Evolutionary conservation across 1,140 invertebrate genomes (phyloP).

Genomic region (Stratiolaelaps scimitus): DNA sequence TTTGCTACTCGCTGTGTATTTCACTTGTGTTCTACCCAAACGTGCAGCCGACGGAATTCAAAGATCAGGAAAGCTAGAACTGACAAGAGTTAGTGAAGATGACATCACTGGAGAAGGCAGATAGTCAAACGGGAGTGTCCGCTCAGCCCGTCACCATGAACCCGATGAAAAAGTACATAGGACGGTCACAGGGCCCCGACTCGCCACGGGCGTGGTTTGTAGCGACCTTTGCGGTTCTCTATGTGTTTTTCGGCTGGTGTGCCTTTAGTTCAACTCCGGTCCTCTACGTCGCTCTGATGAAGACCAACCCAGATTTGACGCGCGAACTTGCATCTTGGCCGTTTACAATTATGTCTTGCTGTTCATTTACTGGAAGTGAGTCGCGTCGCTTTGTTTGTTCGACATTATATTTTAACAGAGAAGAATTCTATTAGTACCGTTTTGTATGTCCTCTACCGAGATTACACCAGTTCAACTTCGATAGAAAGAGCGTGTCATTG

Average conservation of each 20-base stretch:
- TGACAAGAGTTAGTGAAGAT: too few relatives aligned
- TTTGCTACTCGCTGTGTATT: too few relatives aligned
- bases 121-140: too few relatives aligned
- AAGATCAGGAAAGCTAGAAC: too few relatives aligned
- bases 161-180: slow-evolving; percentile 16
- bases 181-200: slow-evolving; percentile 7
- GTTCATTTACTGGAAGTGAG: slow-evolving; percentile 19
- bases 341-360: slow-evolving; percentile 25
- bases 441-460: too few relatives aligned
- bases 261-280: slow-evolving; percentile 23
- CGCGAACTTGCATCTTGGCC: slow-evolving; percentile 20
- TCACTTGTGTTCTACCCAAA: too few relatives aligned
- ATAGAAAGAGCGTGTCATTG: too few relatives aligned
- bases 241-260: slow-evolving; percentile 22
- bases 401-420: too few relatives aligned
- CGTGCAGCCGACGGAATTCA: too few relatives aligned
- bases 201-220: slow-evolving; percentile 3
- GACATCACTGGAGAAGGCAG: too few relatives aligned
- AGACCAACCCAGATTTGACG: neutral
- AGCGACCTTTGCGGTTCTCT: neutral
- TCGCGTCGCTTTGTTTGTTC: neutral
- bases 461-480: too few relatives aligned
- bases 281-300: slow-evolving; percentile 11
- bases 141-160: neutral
- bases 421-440: too few relatives aligned